Conservation (phyloP, 2,113 vertebrate genomes). For the Puntigrus tetrazona region DNA sequence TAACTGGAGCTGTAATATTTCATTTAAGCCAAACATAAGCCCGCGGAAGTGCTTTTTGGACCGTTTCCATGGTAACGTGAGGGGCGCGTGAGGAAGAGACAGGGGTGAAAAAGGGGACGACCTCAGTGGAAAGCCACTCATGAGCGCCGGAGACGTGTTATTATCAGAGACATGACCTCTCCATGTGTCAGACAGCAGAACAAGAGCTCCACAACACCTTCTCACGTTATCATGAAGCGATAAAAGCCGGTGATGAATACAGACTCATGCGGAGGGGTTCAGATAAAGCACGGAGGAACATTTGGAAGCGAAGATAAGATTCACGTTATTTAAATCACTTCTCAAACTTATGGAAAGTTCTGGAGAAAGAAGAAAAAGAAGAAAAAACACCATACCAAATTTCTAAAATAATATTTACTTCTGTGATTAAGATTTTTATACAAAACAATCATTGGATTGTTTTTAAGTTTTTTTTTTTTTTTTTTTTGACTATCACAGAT, state of each 20-base stretch:
- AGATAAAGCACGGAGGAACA: background rate
- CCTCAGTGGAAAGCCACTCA: background rate
- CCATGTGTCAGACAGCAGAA: conserved; percentile 10
- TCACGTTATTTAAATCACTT: too few relatives aligned
- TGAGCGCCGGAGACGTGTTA: background rate
- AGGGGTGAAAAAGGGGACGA: conserved; percentile 24
- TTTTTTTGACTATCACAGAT: too few relatives aligned
- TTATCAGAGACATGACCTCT: conserved; percentile 9
- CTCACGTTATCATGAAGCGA: conserved; percentile 19
- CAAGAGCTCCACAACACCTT: conserved; percentile 2
- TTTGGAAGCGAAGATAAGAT: conserved; percentile 19
- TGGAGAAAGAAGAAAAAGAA: background rate
- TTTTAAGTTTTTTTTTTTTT: too few relatives aligned
- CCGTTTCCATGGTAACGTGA: conserved; percentile 52
- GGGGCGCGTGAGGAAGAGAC: background rate
- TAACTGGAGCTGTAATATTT: background rate
- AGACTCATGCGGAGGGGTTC: background rate
- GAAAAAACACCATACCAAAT: too few relatives aligned
- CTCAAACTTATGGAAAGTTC: background rate
- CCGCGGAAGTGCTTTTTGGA: conserved; percentile 8
- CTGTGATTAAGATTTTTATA: too few relatives aligned
- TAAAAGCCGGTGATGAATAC: background rate
- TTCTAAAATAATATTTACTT: too few relatives aligned
- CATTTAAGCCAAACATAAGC: background rate
- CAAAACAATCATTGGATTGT: too few relatives aligned